These are phyloP conservation scores for Stomatorhinus ivindoensis DNA, from an alignment of 2,113 vertebrate species.

Conservation along the genomic window DNA sequence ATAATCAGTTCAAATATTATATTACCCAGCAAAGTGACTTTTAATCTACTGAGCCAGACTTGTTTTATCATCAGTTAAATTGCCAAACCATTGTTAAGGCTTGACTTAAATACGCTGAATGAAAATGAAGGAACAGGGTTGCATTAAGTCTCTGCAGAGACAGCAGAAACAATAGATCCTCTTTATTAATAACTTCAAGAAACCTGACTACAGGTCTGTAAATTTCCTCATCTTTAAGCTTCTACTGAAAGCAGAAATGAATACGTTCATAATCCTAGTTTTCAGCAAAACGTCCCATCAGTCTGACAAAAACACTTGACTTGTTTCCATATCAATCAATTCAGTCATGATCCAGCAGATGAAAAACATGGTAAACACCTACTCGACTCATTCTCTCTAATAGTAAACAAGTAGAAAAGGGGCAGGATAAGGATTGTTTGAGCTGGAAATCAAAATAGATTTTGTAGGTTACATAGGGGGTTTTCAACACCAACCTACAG, in stretches of 20 bases:
- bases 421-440: not conserved
- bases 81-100: not conserved
- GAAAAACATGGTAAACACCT: not conserved
- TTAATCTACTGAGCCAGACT: not conserved
- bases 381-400: not conserved
- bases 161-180: not conserved
- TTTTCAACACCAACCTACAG: not conserved
- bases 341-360: not conserved
- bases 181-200: not conserved
- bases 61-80: not conserved
- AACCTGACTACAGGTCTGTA: not conserved
- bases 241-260: not conserved
- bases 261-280: not conserved
- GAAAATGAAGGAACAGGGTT: not conserved
- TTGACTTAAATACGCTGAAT: not conserved
- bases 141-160: not conserved
- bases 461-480: not conserved
- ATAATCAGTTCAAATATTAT: not conserved
- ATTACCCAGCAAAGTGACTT: not conserved
- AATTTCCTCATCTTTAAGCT: not conserved
- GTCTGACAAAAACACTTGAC: not conserved
- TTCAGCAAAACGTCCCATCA: not conserved
- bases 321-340: not conserved
- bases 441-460: conserved; percentile 8
- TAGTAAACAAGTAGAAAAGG: not conserved